Evolutionary conservation across 2,888 invertebrate species (phyloP), one percentile per base, ranked within the genome.

Genomic region (Panzeria rudis): DNA sequence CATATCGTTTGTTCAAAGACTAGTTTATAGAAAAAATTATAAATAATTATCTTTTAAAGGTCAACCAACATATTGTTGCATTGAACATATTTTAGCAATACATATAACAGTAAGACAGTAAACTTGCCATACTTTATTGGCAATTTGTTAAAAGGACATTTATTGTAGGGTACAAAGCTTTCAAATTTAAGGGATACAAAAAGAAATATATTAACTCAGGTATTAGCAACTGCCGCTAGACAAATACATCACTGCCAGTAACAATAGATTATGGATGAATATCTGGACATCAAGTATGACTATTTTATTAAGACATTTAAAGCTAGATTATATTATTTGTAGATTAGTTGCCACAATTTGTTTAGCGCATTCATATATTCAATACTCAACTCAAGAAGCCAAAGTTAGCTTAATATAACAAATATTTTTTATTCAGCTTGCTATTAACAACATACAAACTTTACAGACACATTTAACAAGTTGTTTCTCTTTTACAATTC

Each of bases 381-480:
- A 15, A 64, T 17, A 35, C 17, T 35, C 5, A 9, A 56, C 3
- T 8, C 50, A 32, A 32, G 38, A 62, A 29, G 61, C 64, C 8
- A 29, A 47, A 54, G n/a, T 41, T 38, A 54, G 38, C 54, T 44
- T 2, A 17, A 15, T 29, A 15, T 20, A 59, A 44, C 44, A 68
- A n/a, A 23, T 35, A 52, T 44, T 59, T 72, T 17, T 52, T 41
- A 54, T 11, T 20, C 64, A 64, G 75, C 75, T 41, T 75, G 75
- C 35, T 47, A 38, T 54, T 17, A 54, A 32, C 29, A 32, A 47
- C 20, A 56, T 72, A 15, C 17, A 44, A 72, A 4, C 20, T 35
- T 47, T 47, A n/a, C 1, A 59, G 20, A 15, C 52, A 44, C 29
- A 64, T 29, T 38, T 38, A 41, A 32, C 23, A 76, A 20, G 29